Evolutionary conservation across 2,888 invertebrate species (phyloP).

Genomic region (Andrena flavipes): DNA sequence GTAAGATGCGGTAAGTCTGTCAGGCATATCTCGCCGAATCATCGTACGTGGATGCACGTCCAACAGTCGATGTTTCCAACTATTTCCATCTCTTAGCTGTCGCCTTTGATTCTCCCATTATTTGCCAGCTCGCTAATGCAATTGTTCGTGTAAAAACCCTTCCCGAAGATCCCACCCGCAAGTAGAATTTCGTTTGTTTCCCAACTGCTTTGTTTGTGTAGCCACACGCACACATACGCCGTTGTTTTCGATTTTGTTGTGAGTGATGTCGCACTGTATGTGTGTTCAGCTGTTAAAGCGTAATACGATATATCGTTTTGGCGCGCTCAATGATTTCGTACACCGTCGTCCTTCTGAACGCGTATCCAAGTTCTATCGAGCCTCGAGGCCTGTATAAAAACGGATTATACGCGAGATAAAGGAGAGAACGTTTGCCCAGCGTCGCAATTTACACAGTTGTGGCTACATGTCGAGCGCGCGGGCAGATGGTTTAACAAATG

Average conservation of each 20-base stretch:
- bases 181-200: neutral
- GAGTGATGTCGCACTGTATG: slow-evolving; percentile 8
- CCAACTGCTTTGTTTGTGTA: slow-evolving; percentile 15
- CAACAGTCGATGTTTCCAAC: neutral
- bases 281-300: slow-evolving; percentile 47
- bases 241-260: slow-evolving; percentile 42
- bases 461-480: neutral
- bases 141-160: neutral
- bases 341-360: slow-evolving; percentile 16
- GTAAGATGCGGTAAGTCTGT: slow-evolving; percentile 61
- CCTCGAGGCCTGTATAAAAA: slow-evolving; percentile 15
- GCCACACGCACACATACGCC: neutral
- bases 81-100: slow-evolving; percentile 29
- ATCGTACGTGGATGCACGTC: neutral
- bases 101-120: slow-evolving; percentile 42
- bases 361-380: slow-evolving; percentile 5
- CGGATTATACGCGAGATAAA: neutral
- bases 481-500: neutral
- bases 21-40: neutral
- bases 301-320: slow-evolving; percentile 45
- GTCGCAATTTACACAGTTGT: neutral
- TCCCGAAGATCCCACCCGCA: neutral
- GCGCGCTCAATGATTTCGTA: slow-evolving; percentile 47
- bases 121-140: neutral
- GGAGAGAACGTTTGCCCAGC: neutral